Base-by-base conservation (phyloP, 2,888 invertebrate genomes). In the Thelaira solivaga region DNA sequence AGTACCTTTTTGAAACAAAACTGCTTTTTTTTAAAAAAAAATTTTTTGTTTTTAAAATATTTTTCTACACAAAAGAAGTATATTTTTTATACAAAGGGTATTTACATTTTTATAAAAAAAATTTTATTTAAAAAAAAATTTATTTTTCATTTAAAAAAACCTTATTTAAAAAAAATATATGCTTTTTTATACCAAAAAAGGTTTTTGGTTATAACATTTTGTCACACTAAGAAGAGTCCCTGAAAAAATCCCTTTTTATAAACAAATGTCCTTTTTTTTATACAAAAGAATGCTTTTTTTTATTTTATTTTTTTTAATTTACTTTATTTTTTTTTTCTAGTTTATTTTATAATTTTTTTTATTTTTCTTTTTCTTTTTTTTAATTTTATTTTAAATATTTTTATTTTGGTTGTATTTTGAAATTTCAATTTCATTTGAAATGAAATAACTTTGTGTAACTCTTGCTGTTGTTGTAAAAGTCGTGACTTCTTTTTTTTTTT, bases 401-500 rank as follows among this genome's bases (percentile, higher is more conserved):
- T n/a, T n/a, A n/a, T n/a, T n/a, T n/a, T n/a, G n/a, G n/a, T n/a
- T n/a, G n/a, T n/a, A n/a, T n/a, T n/a, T n/a, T n/a, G n/a, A n/a
- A n/a, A n/a, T n/a, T n/a, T n/a, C n/a, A n/a, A n/a, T 26, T 26
- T 26, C 13, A 3, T n/a, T 13, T 8, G 4, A 2, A 8, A 1
- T 0, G 29, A 49, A 24, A 16, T 2, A 5, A 10, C 11, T 2
- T 11, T 29, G n/a, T 31, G 29, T 16, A 57, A 0, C 8, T 20
- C 69, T n/a, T n/a, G n/a, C n/a, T n/a, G n/a, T n/a, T 71, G 76
- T 7, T 6, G 8, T 2, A 8, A 39, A 51, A 67, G 22, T 72
- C 76, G 76, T 77, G 77, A 68, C 64, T 59, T 31, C 4, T 34
- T 20, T 47, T 57, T n/a, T n/a, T 24, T 36, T 39, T 61, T 47